Evolutionary conservation across 2,113 vertebrate genomes (phyloP).

Genomic region (Otis tarda): DNA sequence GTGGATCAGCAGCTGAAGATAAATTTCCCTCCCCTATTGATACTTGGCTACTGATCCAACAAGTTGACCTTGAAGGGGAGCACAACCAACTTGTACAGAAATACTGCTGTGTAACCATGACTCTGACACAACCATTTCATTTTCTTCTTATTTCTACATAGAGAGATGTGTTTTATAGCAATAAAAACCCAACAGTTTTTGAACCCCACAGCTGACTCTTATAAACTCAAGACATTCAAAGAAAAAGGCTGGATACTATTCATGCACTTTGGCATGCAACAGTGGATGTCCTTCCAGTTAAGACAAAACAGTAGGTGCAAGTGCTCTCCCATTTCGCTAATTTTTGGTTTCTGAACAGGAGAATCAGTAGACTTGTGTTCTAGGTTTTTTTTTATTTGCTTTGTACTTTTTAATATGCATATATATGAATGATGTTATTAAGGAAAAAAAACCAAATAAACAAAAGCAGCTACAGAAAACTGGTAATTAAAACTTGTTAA

Average conservation of each 20-base stretch:
- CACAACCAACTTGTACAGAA: neutral
- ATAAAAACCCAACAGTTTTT: neutral
- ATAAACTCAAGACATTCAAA: neutral
- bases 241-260: neutral
- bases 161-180: neutral
- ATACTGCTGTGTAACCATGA: neutral
- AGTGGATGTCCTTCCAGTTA: neutral
- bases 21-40: neutral
- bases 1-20: conserved; percentile 39
- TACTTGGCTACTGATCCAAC: neutral
- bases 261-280: neutral
- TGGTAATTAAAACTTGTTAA: neutral
- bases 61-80: conserved; percentile 41
- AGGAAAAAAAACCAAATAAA: neutral
- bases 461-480: neutral
- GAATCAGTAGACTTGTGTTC: neutral
- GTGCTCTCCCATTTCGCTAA: neutral
- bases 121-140: neutral
- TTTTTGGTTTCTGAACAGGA: neutral
- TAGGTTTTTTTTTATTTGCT: neutral
- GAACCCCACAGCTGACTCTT: neutral
- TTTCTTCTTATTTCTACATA: neutral
- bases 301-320: neutral
- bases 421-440: neutral
- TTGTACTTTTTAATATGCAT: neutral